Evolutionary conservation across 2,888 invertebrate genomes (phyloP).

Genomic region (Drosophila colorata): DNA sequence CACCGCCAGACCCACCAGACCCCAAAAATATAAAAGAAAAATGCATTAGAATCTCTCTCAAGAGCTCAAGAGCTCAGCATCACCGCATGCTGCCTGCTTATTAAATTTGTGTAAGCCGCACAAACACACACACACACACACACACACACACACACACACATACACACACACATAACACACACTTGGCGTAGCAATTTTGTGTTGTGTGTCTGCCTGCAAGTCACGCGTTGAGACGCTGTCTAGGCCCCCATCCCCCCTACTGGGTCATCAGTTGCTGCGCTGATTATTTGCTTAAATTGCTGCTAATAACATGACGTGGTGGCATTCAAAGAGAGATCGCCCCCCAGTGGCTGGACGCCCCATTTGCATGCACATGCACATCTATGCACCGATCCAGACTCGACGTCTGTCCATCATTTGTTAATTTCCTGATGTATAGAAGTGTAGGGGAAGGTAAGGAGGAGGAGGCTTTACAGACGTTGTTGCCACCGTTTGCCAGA

Average conservation of each 20-base stretch:
- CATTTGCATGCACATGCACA: slow-evolving; percentile 61
- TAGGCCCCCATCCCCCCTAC: slow-evolving; percentile 7
- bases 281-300: slow-evolving; percentile 85
- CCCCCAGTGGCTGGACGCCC: slow-evolving; percentile 65
- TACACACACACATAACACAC: slow-evolving; percentile 30
- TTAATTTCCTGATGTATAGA: slow-evolving; percentile 76
- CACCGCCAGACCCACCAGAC: slow-evolving; percentile 44
- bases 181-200: slow-evolving; percentile 51
- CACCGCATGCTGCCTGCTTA: slow-evolving; percentile 59
- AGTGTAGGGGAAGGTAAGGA: slow-evolving; percentile 2
- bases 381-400: slow-evolving; percentile 29
- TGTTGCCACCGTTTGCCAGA: slow-evolving; percentile 72
- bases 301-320: slow-evolving; percentile 85
- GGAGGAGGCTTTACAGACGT: slow-evolving; percentile 16
- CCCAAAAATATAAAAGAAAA: slow-evolving; percentile 22
- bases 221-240: slow-evolving; percentile 63
- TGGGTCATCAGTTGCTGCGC: slow-evolving; percentile 59
- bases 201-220: slow-evolving; percentile 66
- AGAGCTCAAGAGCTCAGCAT: slow-evolving; percentile 35
- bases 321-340: slow-evolving; percentile 70
- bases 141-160: slow-evolving; percentile 25
- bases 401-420: slow-evolving; percentile 83
- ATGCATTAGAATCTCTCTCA: slow-evolving; percentile 50
- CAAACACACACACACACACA: slow-evolving; percentile 46
- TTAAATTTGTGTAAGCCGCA: slow-evolving; percentile 63